Evolutionary conservation across 2,797 vertebrate genomes (phyloP).

Genomic region (Dryobates pubescens): DNA sequence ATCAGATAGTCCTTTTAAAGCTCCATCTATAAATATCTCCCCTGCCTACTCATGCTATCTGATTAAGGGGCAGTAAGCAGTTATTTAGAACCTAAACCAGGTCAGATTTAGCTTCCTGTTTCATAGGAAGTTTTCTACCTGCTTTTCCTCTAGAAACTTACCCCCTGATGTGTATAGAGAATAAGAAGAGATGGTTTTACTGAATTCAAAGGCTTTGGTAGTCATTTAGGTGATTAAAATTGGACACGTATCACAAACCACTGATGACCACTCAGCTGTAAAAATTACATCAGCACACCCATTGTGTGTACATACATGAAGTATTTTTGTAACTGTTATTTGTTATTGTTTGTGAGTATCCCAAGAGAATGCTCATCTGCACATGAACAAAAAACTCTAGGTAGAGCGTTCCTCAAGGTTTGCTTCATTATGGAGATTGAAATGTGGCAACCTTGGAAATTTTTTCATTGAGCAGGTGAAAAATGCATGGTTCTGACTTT

Average conservation of each 20-base stretch:
- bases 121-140: neutral
- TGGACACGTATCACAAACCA: neutral
- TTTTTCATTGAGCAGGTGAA: neutral
- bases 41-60: conserved; percentile 48
- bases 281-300: neutral
- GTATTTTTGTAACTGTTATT: neutral
- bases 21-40: conserved; percentile 54
- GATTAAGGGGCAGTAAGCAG: conserved; percentile 18
- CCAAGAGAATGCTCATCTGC: neutral
- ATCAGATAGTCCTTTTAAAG: conserved; percentile 49
- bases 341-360: neutral
- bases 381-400: neutral
- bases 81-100: conserved; percentile 34
- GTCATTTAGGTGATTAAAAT: neutral
- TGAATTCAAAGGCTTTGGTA: neutral
- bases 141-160: neutral
- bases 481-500: neutral
- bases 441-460: neutral
- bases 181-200: neutral
- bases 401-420: neutral
- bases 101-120: conserved; percentile 1
- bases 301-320: neutral
- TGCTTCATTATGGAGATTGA: neutral
- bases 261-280: neutral
- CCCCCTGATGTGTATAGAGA: neutral